Percentiles rank a stretch among this genome's conserved stretches.
phyloP scores from a whole-genome alignment of 2,113 vertebrate genomes.

The Puma concolor region DNA sequence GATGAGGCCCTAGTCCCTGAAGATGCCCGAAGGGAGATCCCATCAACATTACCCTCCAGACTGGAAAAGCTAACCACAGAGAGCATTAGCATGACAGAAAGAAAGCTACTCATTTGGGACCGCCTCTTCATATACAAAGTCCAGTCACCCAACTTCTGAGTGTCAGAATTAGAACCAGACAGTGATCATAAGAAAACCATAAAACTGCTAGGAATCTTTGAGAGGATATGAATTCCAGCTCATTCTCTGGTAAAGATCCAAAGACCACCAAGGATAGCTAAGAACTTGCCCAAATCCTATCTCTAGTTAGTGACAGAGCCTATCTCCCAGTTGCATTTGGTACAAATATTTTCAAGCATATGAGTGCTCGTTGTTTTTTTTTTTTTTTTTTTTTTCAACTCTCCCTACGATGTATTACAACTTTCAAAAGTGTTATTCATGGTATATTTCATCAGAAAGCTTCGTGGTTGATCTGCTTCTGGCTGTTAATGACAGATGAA shows the following conservation, averaged over 20 bases:
- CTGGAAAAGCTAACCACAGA: background rate
- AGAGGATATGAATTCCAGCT: background rate
- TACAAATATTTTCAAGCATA: background rate
- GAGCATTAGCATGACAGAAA: background rate
- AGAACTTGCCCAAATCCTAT: background rate
- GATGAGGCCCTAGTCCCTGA: background rate
- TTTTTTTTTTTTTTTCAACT: background rate
- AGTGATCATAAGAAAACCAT: background rate
- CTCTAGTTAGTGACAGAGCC: background rate
- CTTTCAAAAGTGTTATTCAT: constrained; percentile 5
- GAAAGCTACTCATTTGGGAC: background rate
- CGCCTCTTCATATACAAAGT: too few species aligned
- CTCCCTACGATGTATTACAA: background rate
- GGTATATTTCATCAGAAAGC: background rate
- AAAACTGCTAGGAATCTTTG: background rate
- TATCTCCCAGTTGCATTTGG: background rate
- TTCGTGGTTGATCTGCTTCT: constrained; percentile 22
- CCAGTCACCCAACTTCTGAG: background rate
- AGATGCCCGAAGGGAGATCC: accelerated
- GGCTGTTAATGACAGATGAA: constrained; percentile 30
- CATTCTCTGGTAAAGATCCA: background rate
- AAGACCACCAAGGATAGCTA: background rate
- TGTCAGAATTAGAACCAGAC: background rate
- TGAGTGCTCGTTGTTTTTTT: background rate
- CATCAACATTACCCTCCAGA: background rate